Percentiles rank a stretch among this genome's conserved stretches.
These are phyloP conservation scores for Gambusia affinis DNA, from an alignment of 2,113 vertebrate species.

Conservation along the genomic window DNA sequence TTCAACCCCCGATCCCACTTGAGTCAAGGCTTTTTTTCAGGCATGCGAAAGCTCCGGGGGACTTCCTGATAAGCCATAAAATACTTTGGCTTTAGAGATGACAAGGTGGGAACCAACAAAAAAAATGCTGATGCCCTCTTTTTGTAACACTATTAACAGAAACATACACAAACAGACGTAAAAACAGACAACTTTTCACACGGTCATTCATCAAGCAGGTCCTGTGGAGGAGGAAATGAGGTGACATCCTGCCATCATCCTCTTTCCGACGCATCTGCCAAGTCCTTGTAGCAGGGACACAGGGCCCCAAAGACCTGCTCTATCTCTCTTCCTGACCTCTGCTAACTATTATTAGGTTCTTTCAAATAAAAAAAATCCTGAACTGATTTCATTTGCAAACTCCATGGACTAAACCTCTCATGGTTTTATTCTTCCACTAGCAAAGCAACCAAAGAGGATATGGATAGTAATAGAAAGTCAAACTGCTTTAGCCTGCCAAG, in stretches of 20 bases:
- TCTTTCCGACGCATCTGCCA: slow-evolving; percentile 66
- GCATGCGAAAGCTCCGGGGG: slow-evolving; percentile 46
- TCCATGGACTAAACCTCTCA: neutral
- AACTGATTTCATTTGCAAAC: slow-evolving; percentile 4
- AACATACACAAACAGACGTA: slow-evolving; percentile 11
- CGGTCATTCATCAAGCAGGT: slow-evolving; percentile 57
- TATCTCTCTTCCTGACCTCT: slow-evolving; percentile 35
- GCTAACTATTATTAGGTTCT: slow-evolving; percentile 4
- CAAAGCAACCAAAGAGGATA: neutral
- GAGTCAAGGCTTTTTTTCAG: slow-evolving; percentile 42
- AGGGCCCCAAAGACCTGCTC: slow-evolving; percentile 35
- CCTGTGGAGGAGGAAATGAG: slow-evolving; percentile 60
- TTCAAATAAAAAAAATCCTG: slow-evolving; percentile 3
- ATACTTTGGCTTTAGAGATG: slow-evolving; percentile 56
- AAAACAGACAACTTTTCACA: slow-evolving; percentile 49
- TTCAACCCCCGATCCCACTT: neutral
- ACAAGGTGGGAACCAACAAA: slow-evolving; percentile 17
- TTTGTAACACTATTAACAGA: slow-evolving; percentile 25
- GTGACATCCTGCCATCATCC: slow-evolving; percentile 59
- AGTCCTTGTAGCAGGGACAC: slow-evolving; percentile 36
- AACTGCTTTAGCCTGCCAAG: neutral
- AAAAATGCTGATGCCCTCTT: slow-evolving; percentile 9
- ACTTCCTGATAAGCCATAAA: slow-evolving; percentile 59
- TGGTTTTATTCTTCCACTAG: slow-evolving; percentile 5
- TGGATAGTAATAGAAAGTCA: neutral